Evolutionary conservation across 1,140 invertebrate genomes (phyloP).

Genomic region (Drosophila trapezifrons): DNA sequence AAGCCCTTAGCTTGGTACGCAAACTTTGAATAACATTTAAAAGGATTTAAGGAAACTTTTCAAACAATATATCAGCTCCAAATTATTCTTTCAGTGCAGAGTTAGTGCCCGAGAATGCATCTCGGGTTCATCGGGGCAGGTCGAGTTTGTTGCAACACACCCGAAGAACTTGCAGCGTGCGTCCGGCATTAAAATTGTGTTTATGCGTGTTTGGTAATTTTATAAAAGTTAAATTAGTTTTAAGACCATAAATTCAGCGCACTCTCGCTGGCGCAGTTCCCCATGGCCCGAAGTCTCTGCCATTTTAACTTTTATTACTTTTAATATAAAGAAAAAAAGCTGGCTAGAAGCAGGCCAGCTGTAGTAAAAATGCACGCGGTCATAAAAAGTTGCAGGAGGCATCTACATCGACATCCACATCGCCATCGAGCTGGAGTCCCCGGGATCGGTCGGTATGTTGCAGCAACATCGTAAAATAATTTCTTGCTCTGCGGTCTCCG

Average conservation of each 20-base stretch:
- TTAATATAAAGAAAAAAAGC: conserved; percentile 75
- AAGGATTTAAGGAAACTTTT: too few species aligned
- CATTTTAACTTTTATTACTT: conserved; percentile 83
- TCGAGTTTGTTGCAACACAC: conserved; percentile 55
- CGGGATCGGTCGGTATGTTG: conserved; percentile 10
- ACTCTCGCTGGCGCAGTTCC: conserved; percentile 20
- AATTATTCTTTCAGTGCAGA: not conserved
- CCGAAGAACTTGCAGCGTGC: conserved; percentile 62
- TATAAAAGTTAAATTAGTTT: conserved; percentile 83
- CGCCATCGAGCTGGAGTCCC: conserved; percentile 2
- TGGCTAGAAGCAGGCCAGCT: conserved; percentile 59
- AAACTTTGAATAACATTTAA: not conserved
- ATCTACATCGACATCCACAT: conserved; percentile 45
- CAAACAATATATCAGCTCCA: too few species aligned
- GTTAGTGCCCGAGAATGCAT: conserved; percentile 40
- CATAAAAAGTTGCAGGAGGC: conserved; percentile 75
- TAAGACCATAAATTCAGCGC: conserved; percentile 78
- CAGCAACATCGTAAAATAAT: conserved; percentile 75
- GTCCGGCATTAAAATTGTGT: conserved; percentile 82
- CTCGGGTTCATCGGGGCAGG: conserved; percentile 31
- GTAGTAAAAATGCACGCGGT: conserved; percentile 79
- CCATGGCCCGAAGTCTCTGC: conserved; percentile 27
- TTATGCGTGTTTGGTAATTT: conserved; percentile 83
- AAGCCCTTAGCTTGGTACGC: too few species aligned
- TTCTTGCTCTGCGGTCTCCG: conserved; percentile 54